Evolutionary conservation across 2,888 invertebrate species (phyloP).

Genomic region (Leptinotarsa rubiginosa): DNA sequence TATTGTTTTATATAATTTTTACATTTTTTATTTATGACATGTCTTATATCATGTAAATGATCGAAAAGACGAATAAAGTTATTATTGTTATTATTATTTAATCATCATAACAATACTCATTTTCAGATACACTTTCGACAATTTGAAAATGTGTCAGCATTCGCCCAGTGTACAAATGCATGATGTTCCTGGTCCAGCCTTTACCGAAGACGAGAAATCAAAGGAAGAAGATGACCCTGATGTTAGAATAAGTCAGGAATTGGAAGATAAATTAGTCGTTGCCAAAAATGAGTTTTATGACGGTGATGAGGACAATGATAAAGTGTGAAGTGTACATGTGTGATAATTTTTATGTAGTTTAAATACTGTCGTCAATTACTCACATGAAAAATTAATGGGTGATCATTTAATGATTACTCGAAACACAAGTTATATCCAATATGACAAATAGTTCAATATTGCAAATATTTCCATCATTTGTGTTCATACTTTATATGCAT

Average conservation of each 20-base stretch:
- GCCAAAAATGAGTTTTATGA: slow-evolving; percentile 90
- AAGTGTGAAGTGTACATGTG: slow-evolving; percentile 59
- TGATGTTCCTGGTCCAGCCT: slow-evolving; percentile 87
- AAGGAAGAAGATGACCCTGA: slow-evolving; percentile 89
- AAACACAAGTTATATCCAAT: too few species aligned
- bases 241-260: slow-evolving; percentile 79
- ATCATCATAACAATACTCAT: too few species aligned
- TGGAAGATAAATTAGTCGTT: slow-evolving; percentile 86
- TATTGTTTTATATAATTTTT: too few species aligned
- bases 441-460: too few species aligned
- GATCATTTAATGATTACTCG: too few species aligned
- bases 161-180: slow-evolving; percentile 99
- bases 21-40: too few species aligned
- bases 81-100: too few species aligned
- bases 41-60: too few species aligned
- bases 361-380: not conserved
- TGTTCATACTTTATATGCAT: too few species aligned
- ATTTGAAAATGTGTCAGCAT: slow-evolving; percentile 91
- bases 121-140: slow-evolving; percentile 84
- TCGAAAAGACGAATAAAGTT: too few species aligned
- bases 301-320: slow-evolving; percentile 91
- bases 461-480: too few species aligned
- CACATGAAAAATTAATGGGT: too few species aligned
- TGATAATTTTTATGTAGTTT: not conserved
- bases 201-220: slow-evolving; percentile 76